Conservation (phyloP, 2,113 vertebrate species). For the Ciconia boyciana region DNA sequence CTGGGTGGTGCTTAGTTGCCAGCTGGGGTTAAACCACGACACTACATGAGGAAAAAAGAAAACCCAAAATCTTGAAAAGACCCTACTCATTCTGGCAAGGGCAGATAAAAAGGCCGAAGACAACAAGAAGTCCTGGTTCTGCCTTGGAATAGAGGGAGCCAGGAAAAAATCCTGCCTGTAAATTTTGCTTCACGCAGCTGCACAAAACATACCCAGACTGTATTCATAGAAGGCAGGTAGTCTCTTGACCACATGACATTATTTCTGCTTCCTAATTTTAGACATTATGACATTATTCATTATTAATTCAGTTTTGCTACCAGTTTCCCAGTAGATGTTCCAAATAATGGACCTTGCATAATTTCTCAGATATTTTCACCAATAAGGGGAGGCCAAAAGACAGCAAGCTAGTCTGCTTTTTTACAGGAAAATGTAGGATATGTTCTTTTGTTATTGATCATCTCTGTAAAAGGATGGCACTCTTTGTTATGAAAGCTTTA, state of each 20-base stretch:
- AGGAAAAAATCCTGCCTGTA: neutral
- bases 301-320: neutral
- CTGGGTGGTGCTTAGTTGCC: too few relatives aligned
- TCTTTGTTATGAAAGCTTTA: neutral
- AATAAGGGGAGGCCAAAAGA: neutral
- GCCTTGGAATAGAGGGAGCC: neutral
- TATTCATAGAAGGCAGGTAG: neutral
- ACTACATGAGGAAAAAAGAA: neutral
- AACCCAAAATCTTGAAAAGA: neutral
- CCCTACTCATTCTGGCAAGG: neutral
- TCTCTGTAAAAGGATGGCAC: neutral
- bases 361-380: neutral
- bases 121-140: neutral
- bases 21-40: too few relatives aligned
- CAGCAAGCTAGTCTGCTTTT: neutral
- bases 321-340: neutral
- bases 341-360: neutral
- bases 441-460: neutral
- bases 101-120: neutral
- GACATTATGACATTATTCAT: neutral
- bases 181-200: neutral
- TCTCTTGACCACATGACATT: neutral
- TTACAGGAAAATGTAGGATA: neutral
- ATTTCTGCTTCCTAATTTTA: neutral
- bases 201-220: neutral